Percentiles rank a stretch among this genome's conserved stretches.
Conservation (phyloP, 2,888 invertebrate species). For the Tipula vernalis region DNA sequence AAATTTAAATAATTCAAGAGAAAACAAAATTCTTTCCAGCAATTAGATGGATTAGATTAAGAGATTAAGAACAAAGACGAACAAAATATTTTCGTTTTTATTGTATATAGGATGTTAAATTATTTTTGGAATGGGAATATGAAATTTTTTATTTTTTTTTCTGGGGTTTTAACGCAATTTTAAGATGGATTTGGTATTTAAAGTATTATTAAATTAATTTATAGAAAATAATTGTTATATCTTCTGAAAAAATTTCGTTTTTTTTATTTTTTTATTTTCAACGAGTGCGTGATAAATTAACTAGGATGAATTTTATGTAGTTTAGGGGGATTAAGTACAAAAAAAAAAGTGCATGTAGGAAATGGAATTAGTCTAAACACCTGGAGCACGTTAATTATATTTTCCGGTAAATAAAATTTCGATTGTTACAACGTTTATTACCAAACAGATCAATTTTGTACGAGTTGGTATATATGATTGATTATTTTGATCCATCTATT, state of each 20-base stretch:
- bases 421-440: neutral
- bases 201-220: neutral
- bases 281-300: neutral
- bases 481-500: neutral
- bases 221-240: neutral
- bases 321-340: neutral
- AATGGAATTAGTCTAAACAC: neutral
- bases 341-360: neutral
- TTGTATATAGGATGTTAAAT: neutral
- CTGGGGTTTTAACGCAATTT: neutral
- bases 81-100: neutral
- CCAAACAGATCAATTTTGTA: neutral
- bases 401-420: neutral
- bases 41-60: conserved; percentile 4
- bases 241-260: neutral
- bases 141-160: neutral
- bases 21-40: neutral
- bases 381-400: neutral
- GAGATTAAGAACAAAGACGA: neutral
- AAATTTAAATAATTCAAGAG: neutral
- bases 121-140: neutral
- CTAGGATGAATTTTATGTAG: neutral
- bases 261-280: too few relatives aligned
- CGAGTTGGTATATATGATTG: neutral
- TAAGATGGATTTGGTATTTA: neutral